Percentiles rank a stretch among this genome's conserved stretches.
phyloP scores from a whole-genome alignment of 2,797 vertebrate genomes.

The Labroides dimidiatus region DNA sequence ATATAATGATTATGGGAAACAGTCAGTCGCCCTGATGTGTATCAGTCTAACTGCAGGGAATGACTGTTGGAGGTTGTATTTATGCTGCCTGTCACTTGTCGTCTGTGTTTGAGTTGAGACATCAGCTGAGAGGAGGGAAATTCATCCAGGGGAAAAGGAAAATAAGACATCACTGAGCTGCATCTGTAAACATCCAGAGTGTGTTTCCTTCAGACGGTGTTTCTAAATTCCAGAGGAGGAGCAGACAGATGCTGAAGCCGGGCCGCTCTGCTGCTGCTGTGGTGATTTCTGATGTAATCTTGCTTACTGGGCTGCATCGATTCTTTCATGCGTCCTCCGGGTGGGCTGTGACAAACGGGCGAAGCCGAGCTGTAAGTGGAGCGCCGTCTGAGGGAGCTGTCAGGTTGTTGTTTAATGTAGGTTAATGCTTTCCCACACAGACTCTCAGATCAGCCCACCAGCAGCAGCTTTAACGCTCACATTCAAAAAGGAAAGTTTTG shows the following conservation, averaged over 20 bases:
- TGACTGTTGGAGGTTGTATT: not conserved
- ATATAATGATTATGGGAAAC: no score
- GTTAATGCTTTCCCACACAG: slow-evolving; percentile 45
- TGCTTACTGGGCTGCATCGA: slow-evolving; percentile 36
- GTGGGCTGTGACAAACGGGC: slow-evolving; percentile 31
- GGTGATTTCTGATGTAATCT: slow-evolving; percentile 45
- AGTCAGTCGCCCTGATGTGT: no score
- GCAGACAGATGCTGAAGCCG: slow-evolving; percentile 26
- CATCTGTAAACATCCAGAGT: not conserved
- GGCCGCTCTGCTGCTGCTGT: slow-evolving; percentile 9
- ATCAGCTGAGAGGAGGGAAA: not conserved
- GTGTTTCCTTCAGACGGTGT: not conserved
- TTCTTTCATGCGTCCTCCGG: slow-evolving; percentile 24
- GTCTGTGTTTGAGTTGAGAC: not conserved
- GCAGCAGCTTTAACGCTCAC: slow-evolving; percentile 1
- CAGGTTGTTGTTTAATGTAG: slow-evolving; percentile 66
- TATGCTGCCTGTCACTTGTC: not conserved
- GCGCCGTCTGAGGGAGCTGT: slow-evolving; percentile 51
- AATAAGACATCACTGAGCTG: slow-evolving; percentile 1
- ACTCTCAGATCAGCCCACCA: not conserved
- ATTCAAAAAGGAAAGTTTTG: not conserved
- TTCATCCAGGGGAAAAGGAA: not conserved
- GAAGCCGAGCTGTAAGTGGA: slow-evolving; percentile 45
- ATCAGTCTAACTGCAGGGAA: no score
- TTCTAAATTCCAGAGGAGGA: slow-evolving; percentile 3